Base-by-base conservation (phyloP, 2,797 vertebrate species). In the Ictinia mississippiensis region DNA sequence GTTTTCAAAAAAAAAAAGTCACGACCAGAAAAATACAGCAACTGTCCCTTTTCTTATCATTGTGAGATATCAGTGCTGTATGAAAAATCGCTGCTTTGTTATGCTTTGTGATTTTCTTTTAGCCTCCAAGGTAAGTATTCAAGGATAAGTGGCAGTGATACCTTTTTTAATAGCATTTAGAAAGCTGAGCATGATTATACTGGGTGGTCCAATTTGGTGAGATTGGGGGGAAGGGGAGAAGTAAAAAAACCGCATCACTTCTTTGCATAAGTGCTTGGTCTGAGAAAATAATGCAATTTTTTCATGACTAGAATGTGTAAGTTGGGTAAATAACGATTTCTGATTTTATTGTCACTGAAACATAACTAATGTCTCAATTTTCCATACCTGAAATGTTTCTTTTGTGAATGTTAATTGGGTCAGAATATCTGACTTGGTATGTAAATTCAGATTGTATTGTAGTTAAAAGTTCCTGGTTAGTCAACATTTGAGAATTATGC, bases 141-240 rank as follows among this genome's bases (percentile, higher is more conserved):
- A 78, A 50, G 42, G 42, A 44, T 77, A 29, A 40, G 37, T 37
- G 10, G 9, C 55, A 20, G 12, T n/a, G 17, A n/a, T 63, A 47
- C 3, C 18, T 83, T 50, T 63, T 70, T 53, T 53, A 31, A n/a
- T 10, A 70, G 11, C 18, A 3, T 59, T 70, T 35, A 16, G n/a
- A 33, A 75, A 38, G 11, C 40, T 91, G 29, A 35, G 5, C 5
- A 4, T 50, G 35, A 19, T 55, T 88, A 13, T 44, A 25, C 15
- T 25, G 6, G 29, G 14, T 74, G 23, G 12, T 7, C 78, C 19
- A 56, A 5, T 50, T 42, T 42, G 10, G 25, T 66, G 38, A 53
- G 28, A n/a, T 25, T 35, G 17, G 4, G 4, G 29, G 11, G 1
- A 6, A 19, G 6, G 2, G 15, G 19, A 25, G 33, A 17, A 22